Evolutionary conservation across 1,140 invertebrate genomes (phyloP), one percentile per base, ranked within the genome.

Genomic region (Anadara kagoshimensis): DNA sequence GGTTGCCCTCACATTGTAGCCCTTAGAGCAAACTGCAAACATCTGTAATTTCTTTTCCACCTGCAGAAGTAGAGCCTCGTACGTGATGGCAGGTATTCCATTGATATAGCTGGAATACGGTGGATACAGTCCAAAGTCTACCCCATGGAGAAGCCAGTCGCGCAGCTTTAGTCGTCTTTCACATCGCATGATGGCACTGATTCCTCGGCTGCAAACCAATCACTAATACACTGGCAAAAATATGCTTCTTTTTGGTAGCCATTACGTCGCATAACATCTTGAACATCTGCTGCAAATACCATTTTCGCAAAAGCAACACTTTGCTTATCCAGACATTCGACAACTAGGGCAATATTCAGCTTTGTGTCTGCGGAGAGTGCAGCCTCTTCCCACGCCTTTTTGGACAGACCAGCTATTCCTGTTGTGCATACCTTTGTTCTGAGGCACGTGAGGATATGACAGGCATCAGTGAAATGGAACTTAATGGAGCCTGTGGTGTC

Each of bases 121-220:
- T 16, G 66, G 73, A 47, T 69, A 69, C 47, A 12, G 2, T 16
- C 51, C 36, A 45, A 69, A 59, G 16, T 58, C 20, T 14, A 24
- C 24, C 24, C 45, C 18, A 11, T 64, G 24, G 8, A 72, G 61
- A 24, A 72, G 44, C 16, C 51, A 72, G 5, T 64, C 18, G n/a
- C 47, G 41, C n/a, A 72, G 24, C 18, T 57, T n/a, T 45, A 64
- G 22, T 41, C 67, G 51, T 5, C 56, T 14, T 47, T 43, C 1
- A 45, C 41, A 69, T 24, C 67, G 29, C 20, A 70, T 61, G 11
- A 20, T 10, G 4, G 61, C 44, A 12, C 41, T 29, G 2, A 75
- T 58, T 22, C 61, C 59, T 75, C 68, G 4, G 73, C 66, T 18
- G 56, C 68, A 43, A 53, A 75, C 73, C 73, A 75, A 5, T 57